Conservation (phyloP, 2,888 invertebrate genomes). For the Philereme transversata region DNA sequence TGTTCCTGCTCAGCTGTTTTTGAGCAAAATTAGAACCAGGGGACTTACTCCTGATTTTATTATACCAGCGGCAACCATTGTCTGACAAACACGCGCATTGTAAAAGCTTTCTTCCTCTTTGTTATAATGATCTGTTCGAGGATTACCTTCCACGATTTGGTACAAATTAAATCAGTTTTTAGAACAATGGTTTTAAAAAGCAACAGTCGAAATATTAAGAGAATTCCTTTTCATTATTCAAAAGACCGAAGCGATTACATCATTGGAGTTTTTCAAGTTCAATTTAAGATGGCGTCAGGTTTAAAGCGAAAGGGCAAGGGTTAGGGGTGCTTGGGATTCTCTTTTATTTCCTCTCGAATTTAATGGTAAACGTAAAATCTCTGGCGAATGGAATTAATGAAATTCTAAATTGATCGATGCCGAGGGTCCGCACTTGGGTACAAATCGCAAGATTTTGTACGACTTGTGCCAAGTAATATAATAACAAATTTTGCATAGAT, state of each 20-base stretch:
- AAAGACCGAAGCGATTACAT: conserved; percentile 37
- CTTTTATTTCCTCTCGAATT: conserved; percentile 28
- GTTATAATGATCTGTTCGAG: conserved; percentile 14
- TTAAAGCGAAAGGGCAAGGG: conserved; percentile 39
- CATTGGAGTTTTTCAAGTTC: conserved; percentile 41
- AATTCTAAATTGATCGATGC: conserved; percentile 19
- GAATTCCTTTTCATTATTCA: conserved; percentile 37
- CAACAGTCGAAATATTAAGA: conserved; percentile 18
- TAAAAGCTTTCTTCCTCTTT: conserved; percentile 20
- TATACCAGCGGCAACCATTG: conserved; percentile 12
- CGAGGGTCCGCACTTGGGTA: not conserved
- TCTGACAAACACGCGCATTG: conserved; percentile 19
- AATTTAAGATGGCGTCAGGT: conserved; percentile 39
- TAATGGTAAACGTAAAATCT: conserved; percentile 22
- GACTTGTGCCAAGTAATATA: no score
- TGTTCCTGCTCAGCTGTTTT: no score
- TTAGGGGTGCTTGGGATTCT: conserved; percentile 24
- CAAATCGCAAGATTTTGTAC: not conserved
- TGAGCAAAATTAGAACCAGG: not conserved
- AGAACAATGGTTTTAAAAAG: conserved; percentile 19
- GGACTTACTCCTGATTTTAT: conserved; percentile 14
- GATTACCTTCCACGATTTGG: conserved; percentile 21
- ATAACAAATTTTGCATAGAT: no score
- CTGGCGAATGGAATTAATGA: conserved; percentile 19
- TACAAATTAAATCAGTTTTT: conserved; percentile 25